Percentiles rank a stretch among this genome's conserved stretches.
phyloP scores from a whole-genome alignment of 1,140 invertebrate species.

The Drosophila pallidifrons region DNA sequence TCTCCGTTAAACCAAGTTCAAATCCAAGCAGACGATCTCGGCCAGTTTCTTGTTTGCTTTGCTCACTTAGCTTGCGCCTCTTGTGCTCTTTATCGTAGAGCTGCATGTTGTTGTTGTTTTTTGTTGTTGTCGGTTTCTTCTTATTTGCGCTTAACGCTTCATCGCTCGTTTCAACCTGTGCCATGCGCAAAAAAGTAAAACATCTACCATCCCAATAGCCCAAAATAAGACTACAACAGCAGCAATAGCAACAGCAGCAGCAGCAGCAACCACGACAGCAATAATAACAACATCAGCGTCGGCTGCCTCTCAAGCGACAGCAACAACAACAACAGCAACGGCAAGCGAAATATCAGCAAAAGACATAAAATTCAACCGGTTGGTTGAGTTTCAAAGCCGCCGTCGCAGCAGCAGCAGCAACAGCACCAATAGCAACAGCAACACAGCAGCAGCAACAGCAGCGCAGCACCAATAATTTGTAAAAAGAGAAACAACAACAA shows the following conservation, averaged over 20 bases:
- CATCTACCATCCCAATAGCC: constrained; percentile 38
- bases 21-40: constrained; percentile 42
- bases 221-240: constrained; percentile 48
- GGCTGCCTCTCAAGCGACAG: constrained; percentile 17
- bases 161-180: constrained; percentile 68
- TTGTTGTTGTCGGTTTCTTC: constrained; percentile 30
- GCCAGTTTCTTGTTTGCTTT: constrained; percentile 42
- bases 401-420: constrained; percentile 28
- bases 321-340: constrained; percentile 26
- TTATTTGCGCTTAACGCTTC: constrained; percentile 50
- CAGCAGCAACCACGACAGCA: constrained; percentile 56
- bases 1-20: constrained; percentile 33
- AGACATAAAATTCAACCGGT: constrained; percentile 82
- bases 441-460: constrained; percentile 22
- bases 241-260: constrained; percentile 47
- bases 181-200: constrained; percentile 55
- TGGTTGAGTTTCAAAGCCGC: constrained; percentile 68
- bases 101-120: constrained; percentile 1
- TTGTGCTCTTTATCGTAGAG: constrained; percentile 25
- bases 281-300: constrained; percentile 42
- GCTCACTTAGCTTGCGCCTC: constrained; percentile 33
- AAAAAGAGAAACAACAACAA: constrained; percentile 52
- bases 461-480: constrained; percentile 63
- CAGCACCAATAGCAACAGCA: constrained; percentile 44
- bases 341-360: constrained; percentile 46